Evolutionary conservation across 2,113 vertebrate genomes (phyloP).

Genomic region (Hyperoodon ampullatus): DNA sequence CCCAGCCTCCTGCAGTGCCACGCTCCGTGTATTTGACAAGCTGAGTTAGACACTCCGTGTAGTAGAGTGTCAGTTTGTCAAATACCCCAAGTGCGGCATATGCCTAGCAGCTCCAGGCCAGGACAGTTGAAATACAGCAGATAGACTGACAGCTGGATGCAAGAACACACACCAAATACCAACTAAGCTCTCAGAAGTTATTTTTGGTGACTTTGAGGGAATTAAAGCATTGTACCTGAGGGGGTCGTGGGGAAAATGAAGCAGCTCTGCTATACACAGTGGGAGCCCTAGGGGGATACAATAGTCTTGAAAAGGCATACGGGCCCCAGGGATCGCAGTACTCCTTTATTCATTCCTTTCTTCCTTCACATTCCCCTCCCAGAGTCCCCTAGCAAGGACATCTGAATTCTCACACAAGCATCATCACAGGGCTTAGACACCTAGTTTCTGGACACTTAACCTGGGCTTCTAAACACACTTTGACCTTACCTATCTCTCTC

Average conservation of each 20-base stretch:
- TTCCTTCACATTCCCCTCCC: constrained; percentile 22
- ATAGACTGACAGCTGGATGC: background rate
- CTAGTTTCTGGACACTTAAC: background rate
- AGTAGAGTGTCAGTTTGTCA: constrained; percentile 99
- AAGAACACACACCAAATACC: background rate
- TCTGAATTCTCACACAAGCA: background rate
- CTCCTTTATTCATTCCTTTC: constrained; percentile 1
- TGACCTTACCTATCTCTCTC: background rate
- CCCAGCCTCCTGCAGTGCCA: constrained; percentile 82
- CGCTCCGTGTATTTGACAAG: constrained; percentile 99
- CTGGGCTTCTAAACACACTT: background rate
- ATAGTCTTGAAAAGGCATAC: constrained; percentile 34
- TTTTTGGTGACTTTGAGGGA: constrained; percentile 2
- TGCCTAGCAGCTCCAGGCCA: constrained; percentile 78
- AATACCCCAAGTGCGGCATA: constrained; percentile 98
- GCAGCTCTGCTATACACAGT: background rate
- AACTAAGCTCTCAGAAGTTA: background rate
- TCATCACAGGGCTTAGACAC: background rate
- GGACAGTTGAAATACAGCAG: rapidly evolving
- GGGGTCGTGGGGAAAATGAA: background rate
- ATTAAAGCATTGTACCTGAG: background rate
- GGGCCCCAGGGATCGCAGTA: background rate
- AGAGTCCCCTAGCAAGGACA: background rate
- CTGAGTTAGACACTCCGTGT: constrained; percentile 96
- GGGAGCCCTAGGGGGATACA: background rate